phyloP scores from a whole-genome alignment of 2,888 invertebrate species.

The Oxystoma pomonae region DNA sequence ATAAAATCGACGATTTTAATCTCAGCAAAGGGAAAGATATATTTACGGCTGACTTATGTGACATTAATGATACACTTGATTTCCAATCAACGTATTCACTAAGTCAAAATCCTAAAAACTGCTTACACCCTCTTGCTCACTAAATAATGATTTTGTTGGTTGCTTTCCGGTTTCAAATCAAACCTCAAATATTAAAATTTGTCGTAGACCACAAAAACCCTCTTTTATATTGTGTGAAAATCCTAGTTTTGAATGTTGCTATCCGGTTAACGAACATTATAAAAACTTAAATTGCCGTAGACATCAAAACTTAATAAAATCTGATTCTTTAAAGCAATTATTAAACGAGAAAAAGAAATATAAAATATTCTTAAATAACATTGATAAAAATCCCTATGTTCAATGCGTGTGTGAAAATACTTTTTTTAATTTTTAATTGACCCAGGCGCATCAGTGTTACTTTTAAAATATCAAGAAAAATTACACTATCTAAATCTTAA shows the following conservation, averaged over 20 bases:
- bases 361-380: neutral
- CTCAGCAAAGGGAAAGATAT: no score
- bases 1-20: slow-evolving; percentile 3
- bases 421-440: slow-evolving; percentile 23
- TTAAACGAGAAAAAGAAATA: neutral
- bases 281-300: neutral
- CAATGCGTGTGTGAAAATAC: neutral
- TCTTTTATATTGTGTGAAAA: neutral
- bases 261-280: neutral
- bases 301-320: neutral
- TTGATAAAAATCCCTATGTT: neutral
- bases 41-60: neutral
- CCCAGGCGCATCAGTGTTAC: slow-evolving; percentile 24
- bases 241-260: neutral
- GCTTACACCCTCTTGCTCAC: neutral
- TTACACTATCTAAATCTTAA: slow-evolving; percentile 3
- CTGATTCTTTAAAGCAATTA: neutral
- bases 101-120: neutral
- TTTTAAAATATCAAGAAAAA: slow-evolving; percentile 21
- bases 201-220: neutral
- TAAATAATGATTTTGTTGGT: neutral
- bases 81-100: neutral
- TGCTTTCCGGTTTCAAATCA: neutral
- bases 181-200: no score
- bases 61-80: neutral